phyloP scores from a whole-genome alignment of 2,888 invertebrate species.

The Meliscaeva auricollis region DNA sequence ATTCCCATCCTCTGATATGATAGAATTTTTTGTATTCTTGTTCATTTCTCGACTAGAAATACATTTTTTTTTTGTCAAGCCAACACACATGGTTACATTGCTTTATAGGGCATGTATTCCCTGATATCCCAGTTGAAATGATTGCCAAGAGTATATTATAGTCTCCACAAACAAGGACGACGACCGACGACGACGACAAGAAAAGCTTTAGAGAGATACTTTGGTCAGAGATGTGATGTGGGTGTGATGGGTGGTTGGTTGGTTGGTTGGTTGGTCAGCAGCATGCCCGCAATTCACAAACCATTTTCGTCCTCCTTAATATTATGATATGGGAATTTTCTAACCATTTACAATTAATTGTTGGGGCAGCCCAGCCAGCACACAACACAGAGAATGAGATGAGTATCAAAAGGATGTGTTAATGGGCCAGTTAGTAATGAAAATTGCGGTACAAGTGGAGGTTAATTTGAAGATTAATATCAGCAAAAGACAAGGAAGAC shows the following conservation, averaged over 20 bases:
- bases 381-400: conserved; percentile 23
- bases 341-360: conserved; percentile 54
- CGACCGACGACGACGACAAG: conserved; percentile 29
- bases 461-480: conserved; percentile 75
- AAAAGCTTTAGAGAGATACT: conserved; percentile 18
- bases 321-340: conserved; percentile 26
- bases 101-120: neutral
- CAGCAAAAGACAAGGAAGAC: conserved; percentile 44
- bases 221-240: conserved; percentile 12
- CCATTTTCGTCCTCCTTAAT: neutral
- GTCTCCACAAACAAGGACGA: conserved; percentile 27
- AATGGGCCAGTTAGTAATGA: conserved; percentile 73
- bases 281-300: neutral
- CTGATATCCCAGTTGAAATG: conserved; percentile 22
- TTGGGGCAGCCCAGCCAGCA: conserved; percentile 39
- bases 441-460: conserved; percentile 73
- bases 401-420: conserved; percentile 71
- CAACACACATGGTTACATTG: conserved; percentile 3
- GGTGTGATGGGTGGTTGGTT: neutral
- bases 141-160: conserved; percentile 12
- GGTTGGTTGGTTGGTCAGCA: conserved; percentile 2
- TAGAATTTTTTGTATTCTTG: conserved; percentile 7
- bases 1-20: neutral
- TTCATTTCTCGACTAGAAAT: conserved; percentile 17
- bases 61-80: conserved; percentile 20